Base-by-base conservation (phyloP, 2,888 invertebrate genomes). In the Eupithecia exiguata region DNA sequence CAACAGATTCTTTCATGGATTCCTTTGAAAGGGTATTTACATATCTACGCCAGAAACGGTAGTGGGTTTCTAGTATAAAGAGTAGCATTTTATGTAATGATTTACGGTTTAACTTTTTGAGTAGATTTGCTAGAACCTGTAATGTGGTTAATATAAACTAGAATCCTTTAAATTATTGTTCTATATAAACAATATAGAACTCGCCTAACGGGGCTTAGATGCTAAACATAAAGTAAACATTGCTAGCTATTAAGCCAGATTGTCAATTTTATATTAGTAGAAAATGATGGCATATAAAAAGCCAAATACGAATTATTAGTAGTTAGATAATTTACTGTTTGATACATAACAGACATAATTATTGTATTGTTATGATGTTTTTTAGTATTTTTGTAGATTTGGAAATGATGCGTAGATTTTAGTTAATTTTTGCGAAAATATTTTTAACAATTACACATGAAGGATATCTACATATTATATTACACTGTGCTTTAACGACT, bases 161-260 rank as follows among this genome's bases (percentile, higher is more conserved):
- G 91, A 88, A 88, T 88, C 87, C 87, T 85, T 87, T 88, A 89
- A 88, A 85, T 81, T 81, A 87, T 86, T 86, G 92, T 92, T 92
- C 92, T 92, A 92, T 91, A 89, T 86, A 86, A 84, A 82, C 82
- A 83, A 87, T 89, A 89, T 89, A 89, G 90, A 89, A 91, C 89
- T 88, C 89, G 89, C 87, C 92, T 94, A 94, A 93, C 93, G 94
- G 94, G 94, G 94, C 94, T 93, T 94, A 94, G 94, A 89, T 93
- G 93, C 94, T 94, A 94, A 91, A 89, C 79, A 88, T 85, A 82
- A 86, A 86, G 88, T 91, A 90, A 88, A 84, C 84, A 86, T 87
- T 88, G 89, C 89, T 89, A 89, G 89, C 86, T 86, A 81, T 84
- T 58, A 83, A 84, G 87, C 83, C 79, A 85, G 82, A 86, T 85